Evolutionary conservation across 2,113 vertebrate species (phyloP).

Genomic region (Herpailurus yagouaroundi): DNA sequence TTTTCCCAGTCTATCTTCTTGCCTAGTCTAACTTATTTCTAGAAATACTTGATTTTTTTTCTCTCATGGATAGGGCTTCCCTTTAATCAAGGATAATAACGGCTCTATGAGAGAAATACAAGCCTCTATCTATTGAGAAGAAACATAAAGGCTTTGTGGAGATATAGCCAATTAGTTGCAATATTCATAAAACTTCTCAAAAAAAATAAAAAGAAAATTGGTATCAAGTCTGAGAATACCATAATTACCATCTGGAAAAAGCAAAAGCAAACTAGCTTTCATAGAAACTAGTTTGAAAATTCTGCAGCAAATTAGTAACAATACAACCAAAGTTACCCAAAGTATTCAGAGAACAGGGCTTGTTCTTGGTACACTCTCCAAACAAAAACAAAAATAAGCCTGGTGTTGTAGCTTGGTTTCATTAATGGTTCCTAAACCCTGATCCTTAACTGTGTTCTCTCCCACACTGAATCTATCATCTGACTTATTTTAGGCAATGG

Average conservation of each 20-base stretch:
- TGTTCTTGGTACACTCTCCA: background rate
- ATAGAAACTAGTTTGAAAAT: background rate
- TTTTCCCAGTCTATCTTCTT: background rate
- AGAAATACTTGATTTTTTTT: constrained; percentile 14
- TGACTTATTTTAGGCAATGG: background rate
- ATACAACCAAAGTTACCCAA: background rate
- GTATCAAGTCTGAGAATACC: background rate
- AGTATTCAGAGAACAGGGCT: background rate
- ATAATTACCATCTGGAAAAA: background rate
- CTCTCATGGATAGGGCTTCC: background rate
- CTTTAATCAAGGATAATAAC: constrained; percentile 27
- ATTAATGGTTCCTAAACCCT: background rate
- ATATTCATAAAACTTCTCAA: background rate
- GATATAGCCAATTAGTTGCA: background rate
- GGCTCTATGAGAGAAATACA: background rate
- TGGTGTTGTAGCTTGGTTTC: background rate
- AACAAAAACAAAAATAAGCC: background rate
- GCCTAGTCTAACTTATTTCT: constrained; percentile 1
- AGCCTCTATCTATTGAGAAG: background rate
- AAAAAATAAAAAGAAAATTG: background rate
- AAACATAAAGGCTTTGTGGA: background rate
- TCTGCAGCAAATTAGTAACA: background rate
- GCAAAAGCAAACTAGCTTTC: background rate
- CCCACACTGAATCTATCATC: background rate
- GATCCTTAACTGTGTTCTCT: background rate